Conservation (phyloP, 2,888 invertebrate species). For the Phortica okadai region DNA sequence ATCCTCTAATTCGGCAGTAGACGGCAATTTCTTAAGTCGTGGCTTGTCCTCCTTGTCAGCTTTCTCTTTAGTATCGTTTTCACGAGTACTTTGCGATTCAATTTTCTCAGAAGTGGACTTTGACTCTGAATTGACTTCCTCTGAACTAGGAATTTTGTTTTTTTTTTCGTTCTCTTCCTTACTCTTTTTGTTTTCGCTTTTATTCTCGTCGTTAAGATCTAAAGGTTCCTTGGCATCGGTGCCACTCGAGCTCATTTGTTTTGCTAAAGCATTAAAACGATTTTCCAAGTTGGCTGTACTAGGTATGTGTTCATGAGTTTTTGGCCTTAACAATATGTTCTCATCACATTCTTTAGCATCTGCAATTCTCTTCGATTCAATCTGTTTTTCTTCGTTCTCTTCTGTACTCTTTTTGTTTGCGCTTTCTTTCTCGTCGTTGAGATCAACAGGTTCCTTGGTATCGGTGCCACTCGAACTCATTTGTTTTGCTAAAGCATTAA, state of each 20-base stretch:
- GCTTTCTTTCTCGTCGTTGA: conserved; percentile 42
- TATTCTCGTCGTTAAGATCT: conserved; percentile 45
- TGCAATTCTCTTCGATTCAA: background rate
- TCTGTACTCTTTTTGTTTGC: conserved; percentile 35
- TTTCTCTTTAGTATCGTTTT: conserved; percentile 30
- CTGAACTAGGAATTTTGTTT: conserved; percentile 42
- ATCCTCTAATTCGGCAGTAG: conserved; percentile 68
- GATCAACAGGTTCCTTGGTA: conserved; percentile 53
- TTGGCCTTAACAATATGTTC: background rate
- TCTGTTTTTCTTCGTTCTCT: conserved; percentile 39
- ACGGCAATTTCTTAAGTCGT: conserved; percentile 61
- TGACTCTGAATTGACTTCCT: conserved; percentile 36
- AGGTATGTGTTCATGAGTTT: conserved; percentile 53
- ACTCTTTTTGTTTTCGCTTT: conserved; percentile 34
- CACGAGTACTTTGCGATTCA: conserved; percentile 34
- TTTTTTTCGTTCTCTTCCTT: conserved; percentile 46
- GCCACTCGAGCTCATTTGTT: conserved; percentile 56
- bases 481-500: conserved; percentile 57
- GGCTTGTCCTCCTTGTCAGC: conserved; percentile 34
- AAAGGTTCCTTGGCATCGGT: conserved; percentile 52
- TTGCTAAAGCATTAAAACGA: conserved; percentile 58
- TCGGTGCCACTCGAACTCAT: conserved; percentile 52
- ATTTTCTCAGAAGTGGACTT: conserved; percentile 35
- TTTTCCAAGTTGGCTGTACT: conserved; percentile 61
- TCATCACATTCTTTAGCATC: conserved; percentile 19